phyloP scores from a whole-genome alignment of 2,113 vertebrate species.

The Arvicanthis niloticus region DNA sequence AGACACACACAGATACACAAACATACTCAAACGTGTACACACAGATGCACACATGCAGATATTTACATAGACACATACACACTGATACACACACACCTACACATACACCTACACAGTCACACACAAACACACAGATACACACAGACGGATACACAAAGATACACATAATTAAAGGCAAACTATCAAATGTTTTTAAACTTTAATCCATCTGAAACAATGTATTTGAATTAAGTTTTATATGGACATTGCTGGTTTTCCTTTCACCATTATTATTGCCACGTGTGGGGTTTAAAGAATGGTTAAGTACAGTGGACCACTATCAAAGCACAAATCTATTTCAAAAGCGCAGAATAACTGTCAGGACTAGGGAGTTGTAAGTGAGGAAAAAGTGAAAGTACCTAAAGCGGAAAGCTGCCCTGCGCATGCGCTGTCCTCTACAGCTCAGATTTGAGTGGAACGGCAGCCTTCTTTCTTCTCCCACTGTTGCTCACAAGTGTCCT shows the following conservation, averaged over 20 bases:
- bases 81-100: neutral
- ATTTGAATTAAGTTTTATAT: neutral
- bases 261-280: neutral
- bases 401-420: neutral
- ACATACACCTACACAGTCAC: neutral
- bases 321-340: neutral
- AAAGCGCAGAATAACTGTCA: neutral
- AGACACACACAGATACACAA: no score
- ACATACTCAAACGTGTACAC: neutral
- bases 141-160: neutral
- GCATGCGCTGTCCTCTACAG: neutral
- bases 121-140: neutral
- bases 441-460: neutral
- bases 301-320: neutral
- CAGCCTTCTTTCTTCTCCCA: neutral
- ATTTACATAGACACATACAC: no score
- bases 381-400: neutral
- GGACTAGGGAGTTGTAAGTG: neutral
- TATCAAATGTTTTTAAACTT: neutral
- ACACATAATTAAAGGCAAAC: neutral
- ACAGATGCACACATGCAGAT: neutral
- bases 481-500: neutral
- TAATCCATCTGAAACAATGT: neutral
- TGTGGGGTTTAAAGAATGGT: neutral
- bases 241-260: neutral